Base-by-base conservation (phyloP, 2,888 invertebrate species). In the Oxytorus armatus region DNA sequence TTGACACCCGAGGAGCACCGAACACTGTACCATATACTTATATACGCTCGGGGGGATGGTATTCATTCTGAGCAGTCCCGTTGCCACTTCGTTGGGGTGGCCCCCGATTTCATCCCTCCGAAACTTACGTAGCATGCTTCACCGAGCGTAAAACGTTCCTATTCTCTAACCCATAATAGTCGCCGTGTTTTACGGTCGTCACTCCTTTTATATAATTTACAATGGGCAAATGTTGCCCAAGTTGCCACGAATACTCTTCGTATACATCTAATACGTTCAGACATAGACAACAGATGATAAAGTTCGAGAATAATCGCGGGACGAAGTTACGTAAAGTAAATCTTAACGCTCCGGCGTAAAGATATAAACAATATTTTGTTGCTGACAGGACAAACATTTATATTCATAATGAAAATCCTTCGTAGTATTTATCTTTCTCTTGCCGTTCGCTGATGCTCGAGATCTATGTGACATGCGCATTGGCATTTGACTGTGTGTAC, bases 121-220 rank as follows among this genome's bases (percentile, higher is more conserved):
- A 77, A 70, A 69, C 53, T 55, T 57, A 70, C 75, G 53, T 61
- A 75, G 57, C 81, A 89, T 90, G 90, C 88, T 91, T 89, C 88
- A 89, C 91, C 87, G 89, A 89, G 89, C 89, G 91, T 90, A 85
- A 91, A 91, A 90, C 89, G 87, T 87, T 85, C 83, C 88, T 83
- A 89, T 89, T 90, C 89, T 90, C 86, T 87, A 86, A 85, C 84
- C 86, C 86, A 84, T 87, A 88, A 88, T 88, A 88, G 86, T 85
- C 85, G 82, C 85, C 87, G 85, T 85, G 85, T 86, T 84, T 80
- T 82, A 77, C 76, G 77, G 76, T 82, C 84, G 82, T 84, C 86
- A 83, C 85, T 85, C 87, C 85, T 86, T 81, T 88, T 84, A 84
- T n/a, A n/a, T 85, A 47, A 73, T 25, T 36, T 23, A 70, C 73